Percentiles rank a stretch among this genome's conserved stretches.
Evolutionary conservation across 1,140 invertebrate species (phyloP).

Genomic region (Drosophila jambulina): DNA sequence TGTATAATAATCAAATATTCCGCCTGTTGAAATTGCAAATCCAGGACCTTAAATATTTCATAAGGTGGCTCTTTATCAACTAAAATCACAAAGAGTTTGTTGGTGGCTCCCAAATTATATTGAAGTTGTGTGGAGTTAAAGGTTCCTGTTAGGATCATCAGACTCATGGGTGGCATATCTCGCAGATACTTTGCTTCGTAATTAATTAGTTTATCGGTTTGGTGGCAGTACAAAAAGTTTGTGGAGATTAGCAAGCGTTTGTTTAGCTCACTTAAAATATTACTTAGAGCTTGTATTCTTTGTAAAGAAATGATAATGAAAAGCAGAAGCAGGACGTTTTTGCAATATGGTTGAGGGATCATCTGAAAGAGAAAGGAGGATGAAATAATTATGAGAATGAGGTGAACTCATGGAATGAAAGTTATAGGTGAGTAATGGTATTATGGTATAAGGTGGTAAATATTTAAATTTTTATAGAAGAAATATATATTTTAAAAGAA

Average conservation of each 20-base stretch:
- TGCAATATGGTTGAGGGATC: conserved; percentile 3
- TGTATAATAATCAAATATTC: conserved; percentile 50
- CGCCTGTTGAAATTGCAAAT: conserved; percentile 38
- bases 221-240: conserved; percentile 41
- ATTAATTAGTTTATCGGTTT: neutral
- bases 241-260: conserved; percentile 30
- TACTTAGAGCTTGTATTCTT: neutral
- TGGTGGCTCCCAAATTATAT: conserved; percentile 6
- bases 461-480: too few species aligned
- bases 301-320: neutral
- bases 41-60: conserved; percentile 9
- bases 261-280: conserved; percentile 51
- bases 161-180: neutral
- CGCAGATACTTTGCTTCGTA: conserved; percentile 14
- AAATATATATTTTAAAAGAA: too few species aligned
- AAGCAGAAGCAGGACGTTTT: conserved; percentile 17
- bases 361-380: conserved; percentile 60
- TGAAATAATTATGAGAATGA: neutral
- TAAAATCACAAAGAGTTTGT: conserved; percentile 47
- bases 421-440: neutral
- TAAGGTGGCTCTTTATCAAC: conserved; percentile 19
- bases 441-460: too few species aligned
- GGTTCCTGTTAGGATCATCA: conserved; percentile 21
- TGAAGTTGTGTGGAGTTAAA: conserved; percentile 35
- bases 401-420: too few species aligned